These are phyloP conservation scores for Microctenopoma lineatum DNA, from an alignment of 2,797 vertebrate species.

Conservation along the genomic window DNA sequence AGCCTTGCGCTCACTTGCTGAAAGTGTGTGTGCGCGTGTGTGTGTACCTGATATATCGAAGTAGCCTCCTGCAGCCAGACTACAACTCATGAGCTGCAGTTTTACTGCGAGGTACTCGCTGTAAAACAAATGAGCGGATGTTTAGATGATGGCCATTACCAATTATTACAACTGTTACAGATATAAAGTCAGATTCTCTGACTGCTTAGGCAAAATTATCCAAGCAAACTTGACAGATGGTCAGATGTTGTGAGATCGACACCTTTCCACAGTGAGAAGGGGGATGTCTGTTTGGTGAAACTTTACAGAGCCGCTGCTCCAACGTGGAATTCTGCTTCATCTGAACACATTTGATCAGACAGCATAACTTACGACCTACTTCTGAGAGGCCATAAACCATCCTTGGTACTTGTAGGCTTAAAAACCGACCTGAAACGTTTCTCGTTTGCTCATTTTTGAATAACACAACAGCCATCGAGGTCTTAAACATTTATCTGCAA, in stretches of 20 bases:
- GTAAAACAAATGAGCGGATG: not conserved
- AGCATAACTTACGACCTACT: too few species aligned
- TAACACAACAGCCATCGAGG: too few species aligned
- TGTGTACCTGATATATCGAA: not conserved
- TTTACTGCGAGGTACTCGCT: not conserved
- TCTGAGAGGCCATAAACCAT: too few species aligned
- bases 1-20: conserved; percentile 81
- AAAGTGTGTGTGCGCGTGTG: conserved; percentile 14
- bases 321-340: too few species aligned
- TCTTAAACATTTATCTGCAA: too few species aligned
- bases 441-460: too few species aligned
- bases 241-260: too few species aligned
- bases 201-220: not conserved
- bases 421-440: too few species aligned
- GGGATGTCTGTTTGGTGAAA: too few species aligned
- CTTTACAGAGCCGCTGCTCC: too few species aligned
- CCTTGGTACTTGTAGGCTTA: not conserved
- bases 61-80: not conserved
- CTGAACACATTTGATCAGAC: too few species aligned
- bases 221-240: not conserved
- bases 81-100: not conserved
- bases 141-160: not conserved
- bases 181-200: not conserved
- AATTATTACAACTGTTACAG: not conserved
- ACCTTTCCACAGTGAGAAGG: too few species aligned